phyloP scores from a whole-genome alignment of 2,113 vertebrate genomes.

The Lasiurus borealis region DNA sequence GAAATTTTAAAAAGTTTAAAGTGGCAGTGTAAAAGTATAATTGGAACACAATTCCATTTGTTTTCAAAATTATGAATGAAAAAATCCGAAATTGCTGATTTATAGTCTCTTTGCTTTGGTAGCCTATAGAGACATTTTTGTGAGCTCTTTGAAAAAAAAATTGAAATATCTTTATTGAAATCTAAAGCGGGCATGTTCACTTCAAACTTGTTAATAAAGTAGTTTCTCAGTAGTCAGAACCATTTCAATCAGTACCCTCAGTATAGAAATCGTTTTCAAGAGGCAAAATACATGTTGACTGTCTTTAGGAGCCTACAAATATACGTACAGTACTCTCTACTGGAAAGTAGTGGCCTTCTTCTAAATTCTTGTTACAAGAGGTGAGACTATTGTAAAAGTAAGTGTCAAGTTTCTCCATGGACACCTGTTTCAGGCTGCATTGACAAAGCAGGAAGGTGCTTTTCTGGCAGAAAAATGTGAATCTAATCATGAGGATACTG shows the following conservation, averaged over 20 bases:
- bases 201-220: not conserved
- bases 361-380: not conserved
- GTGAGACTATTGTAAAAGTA: not conserved
- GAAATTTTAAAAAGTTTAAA: not conserved
- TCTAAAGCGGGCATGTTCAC: not conserved
- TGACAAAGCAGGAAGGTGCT: not conserved
- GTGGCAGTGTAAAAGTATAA: not conserved
- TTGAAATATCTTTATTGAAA: not conserved
- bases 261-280: not conserved
- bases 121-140: not conserved
- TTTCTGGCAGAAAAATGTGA: not conserved
- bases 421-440: not conserved
- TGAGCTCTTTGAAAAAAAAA: not conserved
- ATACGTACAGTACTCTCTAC: not conserved
- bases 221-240: not conserved
- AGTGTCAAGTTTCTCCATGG: not conserved
- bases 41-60: not conserved
- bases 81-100: not conserved
- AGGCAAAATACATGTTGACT: not conserved
- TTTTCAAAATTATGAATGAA: slow-evolving; percentile 27
- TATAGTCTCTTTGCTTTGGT: not conserved
- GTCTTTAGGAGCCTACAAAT: not conserved
- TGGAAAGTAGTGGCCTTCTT: not conserved
- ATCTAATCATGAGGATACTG: not conserved
- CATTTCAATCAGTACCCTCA: not conserved